These are phyloP conservation scores for Xiphydria camelus DNA, from an alignment of 2,888 invertebrate genomes.

Conservation along the genomic window DNA sequence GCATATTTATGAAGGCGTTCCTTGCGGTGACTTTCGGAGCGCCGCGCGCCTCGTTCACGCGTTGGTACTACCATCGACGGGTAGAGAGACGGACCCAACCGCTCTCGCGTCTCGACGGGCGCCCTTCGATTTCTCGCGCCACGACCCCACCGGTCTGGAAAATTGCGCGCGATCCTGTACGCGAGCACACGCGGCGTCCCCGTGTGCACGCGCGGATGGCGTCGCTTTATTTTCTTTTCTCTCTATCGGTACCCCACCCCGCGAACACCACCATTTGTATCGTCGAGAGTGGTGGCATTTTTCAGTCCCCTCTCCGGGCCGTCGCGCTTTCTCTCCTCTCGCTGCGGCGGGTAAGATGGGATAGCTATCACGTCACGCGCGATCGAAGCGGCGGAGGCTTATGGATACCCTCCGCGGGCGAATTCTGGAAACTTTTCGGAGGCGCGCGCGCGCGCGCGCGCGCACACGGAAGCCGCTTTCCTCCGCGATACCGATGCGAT, in stretches of 20 bases:
- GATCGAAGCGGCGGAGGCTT: no score
- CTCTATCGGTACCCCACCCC: conserved; percentile 33
- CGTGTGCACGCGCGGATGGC: not conserved
- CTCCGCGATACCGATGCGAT: conserved; percentile 20
- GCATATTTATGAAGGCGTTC: conserved; percentile 51
- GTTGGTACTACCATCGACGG: conserved; percentile 8
- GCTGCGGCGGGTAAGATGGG: conserved; percentile 22
- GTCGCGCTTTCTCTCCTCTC: conserved; percentile 21
- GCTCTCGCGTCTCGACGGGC: conserved; percentile 9
- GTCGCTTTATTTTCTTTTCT: conserved; percentile 38
- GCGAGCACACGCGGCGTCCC: not conserved
- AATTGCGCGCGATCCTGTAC: not conserved
- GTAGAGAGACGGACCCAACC: no score
- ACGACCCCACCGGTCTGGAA: not conserved
- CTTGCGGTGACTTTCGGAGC: conserved; percentile 26
- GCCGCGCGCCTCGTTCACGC: conserved; percentile 16
- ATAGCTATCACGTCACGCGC: no score
- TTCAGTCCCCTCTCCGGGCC: conserved; percentile 35
- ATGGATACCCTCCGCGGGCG: no score
- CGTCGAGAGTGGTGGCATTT: conserved; percentile 46
- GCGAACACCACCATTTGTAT: conserved; percentile 48
- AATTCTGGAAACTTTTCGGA: no score
- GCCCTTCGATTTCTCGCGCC: no score
- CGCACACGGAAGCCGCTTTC: no score
- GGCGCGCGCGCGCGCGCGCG: no score